Evolutionary conservation across 2,888 invertebrate genomes (phyloP), one percentile per base, ranked within the genome.

Genomic region (Leptarthrus brevirostris): DNA sequence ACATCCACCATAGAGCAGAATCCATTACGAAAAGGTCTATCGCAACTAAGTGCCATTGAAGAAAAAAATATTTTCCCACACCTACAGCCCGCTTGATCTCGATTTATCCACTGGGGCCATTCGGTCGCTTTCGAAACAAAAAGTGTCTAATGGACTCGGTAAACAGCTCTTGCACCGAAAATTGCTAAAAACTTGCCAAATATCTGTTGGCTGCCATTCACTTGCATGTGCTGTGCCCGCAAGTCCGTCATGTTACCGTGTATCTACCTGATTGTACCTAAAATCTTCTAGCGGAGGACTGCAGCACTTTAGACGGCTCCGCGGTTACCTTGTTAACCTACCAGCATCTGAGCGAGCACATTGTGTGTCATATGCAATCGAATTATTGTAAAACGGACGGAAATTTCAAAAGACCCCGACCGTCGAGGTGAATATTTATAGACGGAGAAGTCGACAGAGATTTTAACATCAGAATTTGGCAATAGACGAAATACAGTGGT

Each of bases 381-480:
- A 69, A 69, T 69, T 69, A 69, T 69, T 69, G 69, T 69, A 69
- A 66, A 69, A 69, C 52, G 69, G 69, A 69, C 64, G 64, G 64
- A 66, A 66, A 66, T 69, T 69, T 69, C 69, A 69, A 69, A 69
- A 69, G 52, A 30, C 24, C 52, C 52, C 69, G 20, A 26, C 16
- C 22, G 18, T 18, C 44, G 47, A 69, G 69, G 69, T 34, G 52
- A 52, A 69, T 34, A 52, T 34, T 52, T 44, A 64, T 64, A 64
- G 44, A 64, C 26, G 54, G 40, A 24, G 26, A 26, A 56, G 56
- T 56, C 56, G 44, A 40, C 64, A 24, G 56, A 47, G 64, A 22
- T 47, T 64, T 64, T 64, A 58, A 47, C 64, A 64, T 44, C 47
- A 64, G 44, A 64, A 64, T 64, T 64, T 64, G 64, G 64, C 24